These are phyloP conservation scores for Buteo buteo DNA, from an alignment of 2,113 vertebrate genomes.

Conservation along the genomic window DNA sequence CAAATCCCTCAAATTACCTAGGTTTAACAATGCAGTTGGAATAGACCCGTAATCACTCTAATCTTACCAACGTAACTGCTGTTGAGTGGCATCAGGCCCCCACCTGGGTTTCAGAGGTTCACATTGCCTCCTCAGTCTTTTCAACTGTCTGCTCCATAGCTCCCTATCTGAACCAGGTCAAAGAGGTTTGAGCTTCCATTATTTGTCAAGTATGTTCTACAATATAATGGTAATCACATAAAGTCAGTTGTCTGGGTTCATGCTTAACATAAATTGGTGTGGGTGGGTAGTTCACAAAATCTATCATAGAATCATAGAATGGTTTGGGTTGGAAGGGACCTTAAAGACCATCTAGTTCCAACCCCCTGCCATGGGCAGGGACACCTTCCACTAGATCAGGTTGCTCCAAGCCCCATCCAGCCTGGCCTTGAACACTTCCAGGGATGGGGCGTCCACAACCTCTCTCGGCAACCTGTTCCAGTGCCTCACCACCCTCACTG, in stretches of 20 bases:
- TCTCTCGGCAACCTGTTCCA: too few relatives aligned
- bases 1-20: neutral
- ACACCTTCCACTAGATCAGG: too few relatives aligned
- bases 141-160: accelerated
- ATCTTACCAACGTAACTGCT: neutral
- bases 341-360: too few relatives aligned
- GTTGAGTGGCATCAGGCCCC: neutral
- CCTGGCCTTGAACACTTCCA: too few relatives aligned
- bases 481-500: too few relatives aligned
- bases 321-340: too few relatives aligned
- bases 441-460: neutral
- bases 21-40: neutral
- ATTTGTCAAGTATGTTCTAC: neutral
- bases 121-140: neutral
- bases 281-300: neutral
- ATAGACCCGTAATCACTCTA: neutral
- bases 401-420: too few relatives aligned
- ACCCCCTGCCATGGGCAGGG: too few relatives aligned
- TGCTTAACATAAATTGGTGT: neutral
- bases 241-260: neutral
- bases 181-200: neutral
- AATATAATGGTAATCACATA: neutral
- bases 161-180: neutral
- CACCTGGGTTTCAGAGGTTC: neutral
- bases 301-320: neutral